These are phyloP conservation scores for Paelopatides confundens DNA, from an alignment of 53 echinoderm and acorn worm species.

Conservation along the genomic window DNA sequence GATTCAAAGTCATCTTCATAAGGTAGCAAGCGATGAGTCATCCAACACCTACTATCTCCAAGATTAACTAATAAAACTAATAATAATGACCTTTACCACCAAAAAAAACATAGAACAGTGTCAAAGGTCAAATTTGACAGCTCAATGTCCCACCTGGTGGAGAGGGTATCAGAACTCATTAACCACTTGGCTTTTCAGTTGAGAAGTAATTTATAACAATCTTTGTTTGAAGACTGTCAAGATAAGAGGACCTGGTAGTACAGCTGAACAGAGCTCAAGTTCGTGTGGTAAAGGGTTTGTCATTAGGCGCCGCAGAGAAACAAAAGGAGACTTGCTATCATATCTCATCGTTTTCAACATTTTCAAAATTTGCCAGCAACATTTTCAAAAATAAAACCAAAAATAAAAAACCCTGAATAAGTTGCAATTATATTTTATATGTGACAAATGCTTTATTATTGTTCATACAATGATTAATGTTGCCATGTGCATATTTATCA, in stretches of 20 bases:
- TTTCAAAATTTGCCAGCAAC: not conserved
- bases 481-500: no score
- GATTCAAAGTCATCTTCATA: constrained; percentile 1
- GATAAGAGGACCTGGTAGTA: constrained; percentile 5
- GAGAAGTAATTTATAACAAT: constrained; percentile 23
- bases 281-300: not conserved
- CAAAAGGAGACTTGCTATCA: not conserved
- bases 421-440: no score
- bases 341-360: not conserved
- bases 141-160: constrained; percentile 25
- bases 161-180: constrained; percentile 37
- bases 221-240: constrained; percentile 33
- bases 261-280: constrained; percentile 5
- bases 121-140: constrained; percentile 35
- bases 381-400: not conserved
- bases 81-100: constrained; percentile 14
- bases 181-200: constrained; percentile 41
- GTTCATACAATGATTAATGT: no score
- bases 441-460: no score
- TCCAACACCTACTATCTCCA: not conserved
- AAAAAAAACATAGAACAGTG: not conserved
- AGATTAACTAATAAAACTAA: no score
- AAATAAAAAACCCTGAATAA: not conserved
- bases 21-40: not conserved
- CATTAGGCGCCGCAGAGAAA: not conserved